A percentile compares a stretch with the other conserved stretches of the same genome.
Conservation (phyloP, 1,140 invertebrate species). For the Lucilia cuprina region DNA sequence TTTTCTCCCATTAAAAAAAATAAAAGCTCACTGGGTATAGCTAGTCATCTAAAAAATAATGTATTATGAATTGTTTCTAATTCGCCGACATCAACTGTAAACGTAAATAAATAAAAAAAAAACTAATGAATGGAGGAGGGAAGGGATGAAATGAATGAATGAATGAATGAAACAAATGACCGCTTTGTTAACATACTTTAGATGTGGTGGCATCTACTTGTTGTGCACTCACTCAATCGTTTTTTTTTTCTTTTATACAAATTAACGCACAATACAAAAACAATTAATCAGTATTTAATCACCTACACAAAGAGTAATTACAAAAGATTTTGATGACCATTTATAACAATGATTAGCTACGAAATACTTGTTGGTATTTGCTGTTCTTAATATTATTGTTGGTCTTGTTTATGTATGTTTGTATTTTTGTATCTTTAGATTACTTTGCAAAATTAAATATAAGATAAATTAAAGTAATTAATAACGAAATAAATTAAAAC, state of each 20-base stretch:
- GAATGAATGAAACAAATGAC: neutral
- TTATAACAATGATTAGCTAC: neutral
- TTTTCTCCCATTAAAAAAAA: no score
- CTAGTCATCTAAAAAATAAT: no score
- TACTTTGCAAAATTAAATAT: neutral
- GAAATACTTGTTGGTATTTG: neutral
- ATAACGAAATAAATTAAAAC: neutral
- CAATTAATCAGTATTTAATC: constrained; percentile 18
- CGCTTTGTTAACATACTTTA: constrained; percentile 12
- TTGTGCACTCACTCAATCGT: neutral
- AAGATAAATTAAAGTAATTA: constrained; percentile 7
- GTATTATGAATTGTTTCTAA: no score
- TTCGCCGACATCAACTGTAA: neutral
- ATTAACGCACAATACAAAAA: constrained; percentile 8
- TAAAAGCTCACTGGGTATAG: no score
- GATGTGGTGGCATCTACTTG: neutral
- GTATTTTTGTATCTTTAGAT: neutral
- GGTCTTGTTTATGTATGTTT: neutral
- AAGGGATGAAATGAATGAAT: neutral
- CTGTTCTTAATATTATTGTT: neutral
- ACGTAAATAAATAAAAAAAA: neutral
- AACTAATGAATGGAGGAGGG: neutral
- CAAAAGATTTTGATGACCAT: constrained; percentile 14
- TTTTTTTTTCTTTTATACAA: constrained; percentile 4
- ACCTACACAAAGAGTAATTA: constrained; percentile 14